Percentiles rank a stretch among this genome's conserved stretches.
phyloP scores from a whole-genome alignment of 2,888 invertebrate genomes.

The Xestobium rufovillosum region DNA sequence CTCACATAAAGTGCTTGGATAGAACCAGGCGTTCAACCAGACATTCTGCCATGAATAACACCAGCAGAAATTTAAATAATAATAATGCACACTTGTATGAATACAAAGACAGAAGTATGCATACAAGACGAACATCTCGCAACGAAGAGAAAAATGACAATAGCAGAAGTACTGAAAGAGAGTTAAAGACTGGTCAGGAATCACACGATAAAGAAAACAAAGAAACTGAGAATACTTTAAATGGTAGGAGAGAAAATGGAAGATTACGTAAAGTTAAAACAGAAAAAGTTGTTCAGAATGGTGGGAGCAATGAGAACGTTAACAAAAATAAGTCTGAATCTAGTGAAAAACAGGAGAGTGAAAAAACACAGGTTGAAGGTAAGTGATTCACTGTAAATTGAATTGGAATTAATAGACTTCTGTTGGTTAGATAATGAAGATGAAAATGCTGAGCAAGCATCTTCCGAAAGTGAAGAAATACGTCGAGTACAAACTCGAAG shows the following conservation, averaged over 20 bases:
- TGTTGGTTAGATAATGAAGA: constrained; percentile 8
- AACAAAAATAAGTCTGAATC: too few relatives aligned
- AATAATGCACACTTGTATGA: too few relatives aligned
- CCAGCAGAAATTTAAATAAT: too few relatives aligned
- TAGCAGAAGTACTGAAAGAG: constrained; percentile 11
- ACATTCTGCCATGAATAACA: too few relatives aligned
- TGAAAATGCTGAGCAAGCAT: constrained; percentile 20
- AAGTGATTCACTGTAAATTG: too few relatives aligned
- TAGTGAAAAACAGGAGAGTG: constrained; percentile 17
- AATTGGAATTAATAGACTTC: constrained; percentile 1
- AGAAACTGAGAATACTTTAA: constrained; percentile 8
- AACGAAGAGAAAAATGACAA: neutral
- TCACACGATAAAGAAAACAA: constrained; percentile 30
- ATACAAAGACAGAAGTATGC: constrained; percentile 1
- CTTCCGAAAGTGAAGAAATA: constrained; percentile 27
- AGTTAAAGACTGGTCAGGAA: constrained; percentile 20
- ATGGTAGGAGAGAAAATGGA: constrained; percentile 7
- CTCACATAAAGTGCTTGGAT: too few relatives aligned
- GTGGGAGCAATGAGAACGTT: too few relatives aligned
- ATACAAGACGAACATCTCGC: neutral
- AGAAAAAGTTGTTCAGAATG: too few relatives aligned
- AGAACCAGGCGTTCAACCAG: too few relatives aligned
- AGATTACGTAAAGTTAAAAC: constrained; percentile 9
- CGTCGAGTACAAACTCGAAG: constrained; percentile 22
- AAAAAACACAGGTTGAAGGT: constrained; percentile 1